Evolutionary conservation across 1,140 invertebrate genomes (phyloP), one percentile per base, ranked within the genome.

Genomic region (Atta cephalotes): DNA sequence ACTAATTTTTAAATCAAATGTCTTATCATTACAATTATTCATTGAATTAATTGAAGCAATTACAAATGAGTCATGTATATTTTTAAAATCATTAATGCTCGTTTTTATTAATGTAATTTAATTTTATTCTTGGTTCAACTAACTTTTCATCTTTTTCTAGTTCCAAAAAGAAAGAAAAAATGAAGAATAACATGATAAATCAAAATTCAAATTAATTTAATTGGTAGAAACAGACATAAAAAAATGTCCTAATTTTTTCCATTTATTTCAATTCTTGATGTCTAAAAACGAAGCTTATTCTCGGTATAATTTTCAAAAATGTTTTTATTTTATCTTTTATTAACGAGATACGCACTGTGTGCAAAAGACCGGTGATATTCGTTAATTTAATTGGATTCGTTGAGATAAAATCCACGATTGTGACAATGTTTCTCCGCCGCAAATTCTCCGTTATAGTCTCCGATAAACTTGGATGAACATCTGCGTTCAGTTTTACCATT

Each of bases 341-440:
- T 51, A 21, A 51, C 3, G 28, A 6, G 14, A 79, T 21, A 53
- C 60, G 60, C 93, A 96, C 96, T 93, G 94, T 95, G 68, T 94
- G 95, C 4, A 92, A 76, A 76, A 96, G 90, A 62, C 91, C 88
- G 6, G 95, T 94, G 53, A 93, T 91, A 56, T 89, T 93, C 14
- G 92, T 88, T 39, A 96, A 91, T 79, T 94, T 93, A 58, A 95
- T 93, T 28, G 93, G 91, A 86, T 96, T 95, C 87, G 96, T 95
- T 87, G 95, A 86, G 58, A 97, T 92, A 93, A 97, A 97, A 91
- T 97, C 96, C 58, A 95, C 86, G 21, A 96, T 92, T 39, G 96
- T 96, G 85, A 85, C 93, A 76, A 97, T 96, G 62, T 95, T 95
- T 90, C 96, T 96, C 31, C 92, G 92, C 62, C 94, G 88, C 39